Evolutionary conservation across 2,113 vertebrate species (phyloP).

Genomic region (Delphinus delphis): DNA sequence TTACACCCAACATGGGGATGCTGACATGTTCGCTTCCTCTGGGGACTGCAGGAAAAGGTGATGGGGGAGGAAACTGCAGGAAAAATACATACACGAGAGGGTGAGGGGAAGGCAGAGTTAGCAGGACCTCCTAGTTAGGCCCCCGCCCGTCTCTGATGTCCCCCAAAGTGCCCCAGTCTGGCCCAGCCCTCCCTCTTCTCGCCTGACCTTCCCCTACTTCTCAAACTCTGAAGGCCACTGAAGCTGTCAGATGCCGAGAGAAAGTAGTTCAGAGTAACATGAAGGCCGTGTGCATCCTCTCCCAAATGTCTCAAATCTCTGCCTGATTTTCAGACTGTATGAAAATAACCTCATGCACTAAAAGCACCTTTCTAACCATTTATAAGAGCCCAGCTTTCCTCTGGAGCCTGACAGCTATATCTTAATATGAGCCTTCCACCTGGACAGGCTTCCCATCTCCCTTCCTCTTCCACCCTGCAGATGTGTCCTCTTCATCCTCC

Average conservation of each 20-base stretch:
- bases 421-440: background rate
- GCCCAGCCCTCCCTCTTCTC: background rate
- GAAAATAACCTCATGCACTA: background rate
- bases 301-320: background rate
- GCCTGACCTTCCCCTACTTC: background rate
- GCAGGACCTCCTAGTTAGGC: background rate
- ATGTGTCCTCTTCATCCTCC: background rate
- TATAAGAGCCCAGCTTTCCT: background rate
- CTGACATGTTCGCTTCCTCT: fast-evolving
- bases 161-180: too few relatives aligned
- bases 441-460: background rate
- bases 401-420: background rate
- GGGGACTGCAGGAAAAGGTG: background rate
- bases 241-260: background rate
- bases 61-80: background rate
- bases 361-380: background rate
- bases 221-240: background rate
- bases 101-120: background rate
- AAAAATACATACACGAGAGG: fast-evolving
- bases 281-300: background rate
- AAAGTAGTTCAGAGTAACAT: background rate
- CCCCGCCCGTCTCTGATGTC: background rate
- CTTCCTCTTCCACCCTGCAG: background rate
- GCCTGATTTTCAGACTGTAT: background rate
- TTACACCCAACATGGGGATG: background rate